These are phyloP conservation scores for Drosophila dives DNA, from an alignment of 2,888 invertebrate genomes.

Conservation along the genomic window DNA sequence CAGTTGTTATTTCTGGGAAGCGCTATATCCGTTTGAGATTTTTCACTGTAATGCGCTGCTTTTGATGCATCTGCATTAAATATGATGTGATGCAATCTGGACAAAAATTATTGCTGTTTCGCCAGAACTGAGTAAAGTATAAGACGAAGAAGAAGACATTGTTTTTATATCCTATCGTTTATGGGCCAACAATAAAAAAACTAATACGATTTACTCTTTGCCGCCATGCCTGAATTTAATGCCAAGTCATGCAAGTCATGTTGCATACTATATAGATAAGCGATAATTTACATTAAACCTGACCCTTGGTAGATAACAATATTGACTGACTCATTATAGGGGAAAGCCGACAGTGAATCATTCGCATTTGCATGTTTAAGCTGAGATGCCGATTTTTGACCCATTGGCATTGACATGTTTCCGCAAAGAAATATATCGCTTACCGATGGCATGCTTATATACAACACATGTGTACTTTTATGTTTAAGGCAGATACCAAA, in stretches of 20 bases:
- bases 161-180: background rate
- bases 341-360: conserved; percentile 17
- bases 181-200: conserved; percentile 12
- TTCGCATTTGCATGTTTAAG: conserved; percentile 5
- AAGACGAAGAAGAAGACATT: too few species aligned
- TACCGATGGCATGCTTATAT: background rate
- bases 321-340: background rate
- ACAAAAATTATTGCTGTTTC: background rate
- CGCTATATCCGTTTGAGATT: background rate
- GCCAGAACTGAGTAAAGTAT: background rate
- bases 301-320: background rate
- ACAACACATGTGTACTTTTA: background rate
- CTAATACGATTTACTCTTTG: conserved; percentile 2
- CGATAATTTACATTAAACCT: conserved; percentile 17
- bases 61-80: conserved; percentile 5
- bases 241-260: conserved; percentile 24
- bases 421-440: background rate
- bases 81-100: conserved; percentile 7
- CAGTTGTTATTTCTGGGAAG: background rate
- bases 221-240: background rate
- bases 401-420: conserved; percentile 9
- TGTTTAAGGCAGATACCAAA: conserved; percentile 1
- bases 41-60: conserved; percentile 15
- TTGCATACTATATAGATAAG: conserved; percentile 20
- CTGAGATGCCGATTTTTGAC: conserved; percentile 23